Evolutionary conservation across 2,113 vertebrate species (phyloP).

Genomic region (Aspidoscelis tigris): DNA sequence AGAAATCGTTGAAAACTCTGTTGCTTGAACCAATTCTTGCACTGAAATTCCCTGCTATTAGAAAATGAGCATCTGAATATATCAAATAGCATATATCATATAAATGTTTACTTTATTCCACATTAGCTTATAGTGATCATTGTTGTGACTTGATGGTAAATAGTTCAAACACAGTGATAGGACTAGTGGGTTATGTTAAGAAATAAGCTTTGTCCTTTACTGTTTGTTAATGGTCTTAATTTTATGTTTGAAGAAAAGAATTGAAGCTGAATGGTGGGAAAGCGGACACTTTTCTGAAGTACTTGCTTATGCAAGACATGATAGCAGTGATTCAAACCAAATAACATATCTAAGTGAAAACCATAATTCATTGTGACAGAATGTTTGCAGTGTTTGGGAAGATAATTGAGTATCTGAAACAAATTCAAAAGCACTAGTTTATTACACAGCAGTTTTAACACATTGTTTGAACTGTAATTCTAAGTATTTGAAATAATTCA

Average conservation of each 20-base stretch:
- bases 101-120: too few relatives aligned
- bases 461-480: conserved; percentile 11
- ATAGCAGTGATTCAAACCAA: conserved; percentile 14
- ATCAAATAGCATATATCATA: too few relatives aligned
- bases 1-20: too few relatives aligned
- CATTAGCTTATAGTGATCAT: too few relatives aligned
- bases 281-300: not conserved
- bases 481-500: conserved; percentile 12
- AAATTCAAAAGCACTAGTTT: conserved; percentile 9
- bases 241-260: not conserved
- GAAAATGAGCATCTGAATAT: too few relatives aligned
- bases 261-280: not conserved
- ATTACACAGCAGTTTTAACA: conserved; percentile 12
- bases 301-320: not conserved
- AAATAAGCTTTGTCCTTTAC: too few relatives aligned
- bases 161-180: too few relatives aligned
- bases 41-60: too few relatives aligned
- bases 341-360: conserved; percentile 4
- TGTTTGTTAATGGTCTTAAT: not conserved
- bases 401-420: conserved; percentile 18
- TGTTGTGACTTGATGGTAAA: too few relatives aligned
- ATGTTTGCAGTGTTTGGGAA: conserved; percentile 6
- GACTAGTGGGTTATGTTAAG: too few relatives aligned
- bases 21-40: too few relatives aligned
- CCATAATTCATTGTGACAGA: conserved; percentile 14